These are phyloP conservation scores for Dolichomitus sp. DNA, from an alignment of 2,888 invertebrate genomes.

Conservation along the genomic window DNA sequence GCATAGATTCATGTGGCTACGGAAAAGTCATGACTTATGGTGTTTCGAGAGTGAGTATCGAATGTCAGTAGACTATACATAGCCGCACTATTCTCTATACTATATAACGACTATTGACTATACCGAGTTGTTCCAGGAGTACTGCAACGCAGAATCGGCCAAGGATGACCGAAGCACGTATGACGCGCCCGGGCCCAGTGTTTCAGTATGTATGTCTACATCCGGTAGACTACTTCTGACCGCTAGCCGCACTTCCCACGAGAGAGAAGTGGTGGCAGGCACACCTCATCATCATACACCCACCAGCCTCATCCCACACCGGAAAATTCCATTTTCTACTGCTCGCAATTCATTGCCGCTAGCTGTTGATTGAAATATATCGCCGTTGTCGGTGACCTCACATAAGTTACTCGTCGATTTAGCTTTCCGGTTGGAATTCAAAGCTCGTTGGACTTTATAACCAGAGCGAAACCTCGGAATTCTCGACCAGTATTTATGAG, in stretches of 20 bases:
- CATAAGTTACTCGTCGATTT: constrained; percentile 67
- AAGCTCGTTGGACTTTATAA: constrained; percentile 54
- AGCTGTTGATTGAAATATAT: constrained; percentile 68
- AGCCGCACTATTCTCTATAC: constrained; percentile 30
- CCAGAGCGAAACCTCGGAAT: neutral
- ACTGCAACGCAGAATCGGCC: constrained; percentile 78
- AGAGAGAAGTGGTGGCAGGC: constrained; percentile 30
- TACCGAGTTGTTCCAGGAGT: constrained; percentile 67
- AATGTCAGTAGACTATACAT: constrained; percentile 53
- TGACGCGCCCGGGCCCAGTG: constrained; percentile 75
- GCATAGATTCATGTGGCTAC: constrained; percentile 83
- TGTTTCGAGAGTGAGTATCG: constrained; percentile 65
- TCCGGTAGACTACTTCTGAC: constrained; percentile 42
- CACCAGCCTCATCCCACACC: constrained; percentile 45
- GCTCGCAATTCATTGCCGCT: constrained; percentile 66
- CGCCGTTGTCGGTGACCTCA: constrained; percentile 61
- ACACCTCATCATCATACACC: constrained; percentile 46
- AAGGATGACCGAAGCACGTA: constrained; percentile 81
- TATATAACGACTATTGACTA: constrained; percentile 46
- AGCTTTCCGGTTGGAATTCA: constrained; percentile 58
- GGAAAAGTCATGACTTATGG: constrained; percentile 82
- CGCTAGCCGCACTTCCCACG: constrained; percentile 30
- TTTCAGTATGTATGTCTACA: constrained; percentile 70
- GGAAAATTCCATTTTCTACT: constrained; percentile 69
- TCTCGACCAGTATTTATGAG: neutral